Conservation (phyloP, 2,888 invertebrate species). For the Agrotis exclamationis region DNA sequence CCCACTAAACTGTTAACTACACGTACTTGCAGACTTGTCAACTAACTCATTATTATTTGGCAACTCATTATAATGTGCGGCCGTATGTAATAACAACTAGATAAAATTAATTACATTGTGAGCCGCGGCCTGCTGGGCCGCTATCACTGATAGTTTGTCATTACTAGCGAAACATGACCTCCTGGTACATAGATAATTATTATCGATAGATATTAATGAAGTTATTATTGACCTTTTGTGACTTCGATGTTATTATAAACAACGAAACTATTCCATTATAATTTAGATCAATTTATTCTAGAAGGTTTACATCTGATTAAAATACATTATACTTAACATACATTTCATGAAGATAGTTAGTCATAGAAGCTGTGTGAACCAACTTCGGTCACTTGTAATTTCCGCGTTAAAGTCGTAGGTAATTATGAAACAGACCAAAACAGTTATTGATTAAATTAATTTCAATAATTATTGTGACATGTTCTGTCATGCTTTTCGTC, state of each 20-base stretch:
- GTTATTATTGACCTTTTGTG: no score
- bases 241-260: no score
- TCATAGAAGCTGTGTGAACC: no score
- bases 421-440: neutral
- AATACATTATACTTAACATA: no score
- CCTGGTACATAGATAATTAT: neutral
- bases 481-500: neutral
- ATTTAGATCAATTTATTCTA: no score
- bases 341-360: no score
- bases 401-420: no score
- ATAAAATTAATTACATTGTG: constrained; percentile 22
- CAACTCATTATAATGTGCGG: constrained; percentile 10
- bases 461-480: neutral
- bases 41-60: constrained; percentile 15
- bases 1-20: constrained; percentile 16
- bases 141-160: neutral
- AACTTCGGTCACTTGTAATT: no score
- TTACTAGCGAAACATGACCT: neutral
- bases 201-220: neutral
- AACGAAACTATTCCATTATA: no score
- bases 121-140: neutral
- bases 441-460: neutral
- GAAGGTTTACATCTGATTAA: no score
- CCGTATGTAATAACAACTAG: constrained; percentile 2
- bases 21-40: neutral